These are phyloP conservation scores for Catocala nupta DNA, from an alignment of 2,888 invertebrate genomes.

Conservation along the genomic window DNA sequence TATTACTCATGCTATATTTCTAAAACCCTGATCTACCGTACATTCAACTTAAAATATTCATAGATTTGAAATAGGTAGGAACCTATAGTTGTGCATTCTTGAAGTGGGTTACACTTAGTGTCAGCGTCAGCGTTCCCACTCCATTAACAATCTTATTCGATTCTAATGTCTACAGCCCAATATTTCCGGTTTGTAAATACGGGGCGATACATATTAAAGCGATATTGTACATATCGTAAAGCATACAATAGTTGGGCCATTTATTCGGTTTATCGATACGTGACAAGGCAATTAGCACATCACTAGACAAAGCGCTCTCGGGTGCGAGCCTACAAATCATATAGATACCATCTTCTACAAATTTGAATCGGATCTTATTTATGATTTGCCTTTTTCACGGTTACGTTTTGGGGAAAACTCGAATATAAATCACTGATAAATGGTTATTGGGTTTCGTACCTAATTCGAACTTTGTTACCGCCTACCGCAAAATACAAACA, in stretches of 20 bases:
- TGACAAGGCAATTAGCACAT: conserved; percentile 81
- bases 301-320: conserved; percentile 84
- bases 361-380: conserved; percentile 88
- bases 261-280: conserved; percentile 72
- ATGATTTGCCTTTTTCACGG: conserved; percentile 88
- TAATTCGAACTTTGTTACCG: conserved; percentile 73
- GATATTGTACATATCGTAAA: conserved; percentile 50
- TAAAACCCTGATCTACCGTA: no score
- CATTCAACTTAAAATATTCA: no score
- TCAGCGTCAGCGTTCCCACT: neutral
- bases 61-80: no score
- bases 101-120: no score
- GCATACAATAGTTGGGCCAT: conserved; percentile 52
- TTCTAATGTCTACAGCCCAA: conserved; percentile 16
- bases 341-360: conserved; percentile 87
- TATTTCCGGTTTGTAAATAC: conserved; percentile 17
- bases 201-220: conserved; percentile 29
- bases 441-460: conserved; percentile 78
- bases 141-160: conserved; percentile 19
- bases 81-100: no score
- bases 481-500: conserved; percentile 57
- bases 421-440: conserved; percentile 84
- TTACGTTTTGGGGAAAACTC: conserved; percentile 85
- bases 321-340: conserved; percentile 87
- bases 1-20: neutral